phyloP scores from a whole-genome alignment of 2,113 vertebrate genomes.

The Poeciliopsis turrubarensis region DNA sequence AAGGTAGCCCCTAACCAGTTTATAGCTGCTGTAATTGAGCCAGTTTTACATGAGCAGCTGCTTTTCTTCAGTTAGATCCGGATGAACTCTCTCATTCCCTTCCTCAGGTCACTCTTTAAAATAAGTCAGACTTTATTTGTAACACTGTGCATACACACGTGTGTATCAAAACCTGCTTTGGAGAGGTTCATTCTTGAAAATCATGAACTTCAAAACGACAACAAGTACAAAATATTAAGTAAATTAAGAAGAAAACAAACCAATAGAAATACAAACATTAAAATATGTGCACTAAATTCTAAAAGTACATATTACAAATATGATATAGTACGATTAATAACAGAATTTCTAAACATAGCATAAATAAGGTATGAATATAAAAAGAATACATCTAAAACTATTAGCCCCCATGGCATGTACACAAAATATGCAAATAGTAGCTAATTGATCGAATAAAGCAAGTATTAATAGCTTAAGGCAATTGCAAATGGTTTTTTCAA shows the following conservation, averaged over 20 bases:
- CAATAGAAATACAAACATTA: neutral
- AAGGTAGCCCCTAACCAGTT: conserved; percentile 74
- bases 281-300: neutral
- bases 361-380: neutral
- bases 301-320: neutral
- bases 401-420: too few relatives aligned
- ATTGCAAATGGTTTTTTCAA: too few relatives aligned
- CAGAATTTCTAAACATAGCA: neutral
- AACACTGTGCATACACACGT: neutral
- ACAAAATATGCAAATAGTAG: too few relatives aligned
- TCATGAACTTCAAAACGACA: neutral
- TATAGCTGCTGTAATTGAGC: conserved; percentile 78
- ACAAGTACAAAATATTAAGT: neutral
- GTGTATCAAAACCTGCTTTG: neutral
- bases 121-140: neutral
- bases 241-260: neutral
- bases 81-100: conserved; percentile 52
- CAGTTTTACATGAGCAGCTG: conserved; percentile 76
- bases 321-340: neutral
- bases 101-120: conserved; percentile 51
- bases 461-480: too few relatives aligned
- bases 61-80: conserved; percentile 66
- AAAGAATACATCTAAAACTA: too few relatives aligned
- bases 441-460: too few relatives aligned
- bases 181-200: neutral